Evolutionary conservation across 2,113 vertebrate genomes (phyloP), one percentile per base, ranked within the genome.

Genomic region (Opisthocomus hoazin): DNA sequence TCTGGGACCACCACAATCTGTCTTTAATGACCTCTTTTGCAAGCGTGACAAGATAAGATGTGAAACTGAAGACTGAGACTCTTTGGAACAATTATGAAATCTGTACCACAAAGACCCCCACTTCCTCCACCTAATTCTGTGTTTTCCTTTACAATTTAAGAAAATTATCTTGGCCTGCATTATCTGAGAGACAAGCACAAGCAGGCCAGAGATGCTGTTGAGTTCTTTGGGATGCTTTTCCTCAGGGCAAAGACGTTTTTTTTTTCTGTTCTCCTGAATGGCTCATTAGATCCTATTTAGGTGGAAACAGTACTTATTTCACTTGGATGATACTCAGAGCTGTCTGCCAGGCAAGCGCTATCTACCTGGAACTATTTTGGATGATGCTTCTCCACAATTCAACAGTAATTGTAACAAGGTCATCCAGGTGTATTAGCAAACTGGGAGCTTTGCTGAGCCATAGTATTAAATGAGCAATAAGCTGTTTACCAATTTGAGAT

Each of bases 251-350:
- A 83, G 34, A 37, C 36, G 50, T 34, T n/a, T 51, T 50, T n/a
- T 18, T 9, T 4, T 27, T 14, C 4, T 29, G 3, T 57, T 77
- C 51, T 70, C 39, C 43, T 82, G 74, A 92, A 96, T 66, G 86
- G 65, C 92, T 96, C 43, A 2, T 94, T 96, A 87, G 84, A 87
- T 79, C 84, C 73, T 87, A 57, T 89, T 89, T 94, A 87, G 84
- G 76, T 82, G 77, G 61, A 94, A 94, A 84, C n/a, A 34, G 65
- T 75, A 30, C n/a, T 89, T 93, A 73, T 89, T 90, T 92, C 80
- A 89, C 80, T 71, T 70, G 61, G 57, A 77, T 90, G 68, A 73
- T 65, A 78, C 57, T 90, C 69, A 36, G 78, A 94, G 23, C 86
- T 91, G 32, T 93, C 57, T 78, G 53, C 64, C 73, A 84, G 83